A percentile compares a stretch with the other conserved stretches of the same genome.
These are phyloP conservation scores for Drosophila grimshawi DNA, from an alignment of 1,140 invertebrate genomes.

Conservation along the genomic window DNA sequence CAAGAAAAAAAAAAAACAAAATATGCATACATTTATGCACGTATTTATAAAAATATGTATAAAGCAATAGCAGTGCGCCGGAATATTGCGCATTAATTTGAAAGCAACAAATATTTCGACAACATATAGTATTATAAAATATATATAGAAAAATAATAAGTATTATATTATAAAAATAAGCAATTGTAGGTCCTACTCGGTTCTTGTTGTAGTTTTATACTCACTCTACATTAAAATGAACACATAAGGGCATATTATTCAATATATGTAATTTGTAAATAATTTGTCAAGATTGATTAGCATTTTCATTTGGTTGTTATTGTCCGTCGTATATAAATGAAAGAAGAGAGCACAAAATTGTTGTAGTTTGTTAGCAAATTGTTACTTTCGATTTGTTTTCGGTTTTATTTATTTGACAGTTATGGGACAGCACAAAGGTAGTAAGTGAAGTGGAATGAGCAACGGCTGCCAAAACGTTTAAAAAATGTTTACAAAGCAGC, in stretches of 20 bases:
- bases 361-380: slow-evolving; percentile 68
- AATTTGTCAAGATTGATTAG: slow-evolving; percentile 64
- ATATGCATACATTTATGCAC: background rate
- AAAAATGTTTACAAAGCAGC: slow-evolving; percentile 65
- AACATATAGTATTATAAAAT: slow-evolving; percentile 10
- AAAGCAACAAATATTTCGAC: slow-evolving; percentile 4
- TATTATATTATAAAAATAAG: slow-evolving; percentile 6
- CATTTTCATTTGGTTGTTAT: slow-evolving; percentile 44
- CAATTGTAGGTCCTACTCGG: slow-evolving; percentile 15
- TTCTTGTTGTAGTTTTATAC: slow-evolving; percentile 46
- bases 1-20: background rate
- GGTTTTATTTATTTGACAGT: slow-evolving; percentile 35
- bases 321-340: slow-evolving; percentile 32
- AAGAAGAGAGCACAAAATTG: slow-evolving; percentile 62
- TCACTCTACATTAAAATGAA: slow-evolving; percentile 69
- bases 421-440: slow-evolving; percentile 54
- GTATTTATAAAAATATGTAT: slow-evolving; percentile 2
- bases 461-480: slow-evolving; percentile 57
- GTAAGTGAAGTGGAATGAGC: slow-evolving; percentile 43
- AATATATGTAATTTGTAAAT: slow-evolving; percentile 35
- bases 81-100: slow-evolving; percentile 23
- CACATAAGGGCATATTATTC: slow-evolving; percentile 36
- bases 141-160: slow-evolving; percentile 7
- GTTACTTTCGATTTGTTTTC: slow-evolving; percentile 32
- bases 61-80: slow-evolving; percentile 27